These are phyloP conservation scores for Emmelina monodactyla DNA, from an alignment of 2,888 invertebrate species.

Conservation along the genomic window DNA sequence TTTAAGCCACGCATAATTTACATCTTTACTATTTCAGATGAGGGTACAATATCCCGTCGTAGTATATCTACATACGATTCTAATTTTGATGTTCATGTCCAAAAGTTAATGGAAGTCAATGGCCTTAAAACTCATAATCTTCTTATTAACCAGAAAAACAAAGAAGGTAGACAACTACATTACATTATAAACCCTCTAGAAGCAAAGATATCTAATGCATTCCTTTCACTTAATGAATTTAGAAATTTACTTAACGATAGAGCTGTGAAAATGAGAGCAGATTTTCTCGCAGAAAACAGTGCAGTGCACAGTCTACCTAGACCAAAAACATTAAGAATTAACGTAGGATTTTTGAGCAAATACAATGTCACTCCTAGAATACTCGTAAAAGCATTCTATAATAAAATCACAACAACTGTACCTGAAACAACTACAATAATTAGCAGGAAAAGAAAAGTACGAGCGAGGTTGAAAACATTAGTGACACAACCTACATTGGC, in stretches of 20 bases:
- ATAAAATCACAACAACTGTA: no score
- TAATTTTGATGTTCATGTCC: constrained; percentile 33
- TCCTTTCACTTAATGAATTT: constrained; percentile 33
- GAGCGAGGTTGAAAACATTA: no score
- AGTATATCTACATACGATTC: constrained; percentile 24
- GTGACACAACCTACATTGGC: no score
- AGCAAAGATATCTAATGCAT: constrained; percentile 36
- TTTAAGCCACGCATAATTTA: no score
- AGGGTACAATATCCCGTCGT: constrained; percentile 18
- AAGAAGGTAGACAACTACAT: constrained; percentile 22
- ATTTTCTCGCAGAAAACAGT: not conserved
- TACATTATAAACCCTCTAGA: constrained; percentile 51
- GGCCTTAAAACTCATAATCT: constrained; percentile 45
- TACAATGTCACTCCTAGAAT: no score
- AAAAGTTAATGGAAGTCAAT: constrained; percentile 40
- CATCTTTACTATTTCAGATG: constrained; percentile 20
- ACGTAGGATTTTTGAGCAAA: no score
- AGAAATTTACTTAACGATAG: constrained; percentile 26
- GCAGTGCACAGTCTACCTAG: no score
- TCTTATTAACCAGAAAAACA: constrained; percentile 21
- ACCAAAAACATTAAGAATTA: no score
- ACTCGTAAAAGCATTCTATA: no score
- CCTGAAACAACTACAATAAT: no score
- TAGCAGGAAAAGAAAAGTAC: no score
- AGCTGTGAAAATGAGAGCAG: constrained; percentile 17